Percentiles rank a stretch among this genome's conserved stretches.
Evolutionary conservation across 2,797 vertebrate genomes (phyloP).

Genomic region (Spea hammondii): DNA sequence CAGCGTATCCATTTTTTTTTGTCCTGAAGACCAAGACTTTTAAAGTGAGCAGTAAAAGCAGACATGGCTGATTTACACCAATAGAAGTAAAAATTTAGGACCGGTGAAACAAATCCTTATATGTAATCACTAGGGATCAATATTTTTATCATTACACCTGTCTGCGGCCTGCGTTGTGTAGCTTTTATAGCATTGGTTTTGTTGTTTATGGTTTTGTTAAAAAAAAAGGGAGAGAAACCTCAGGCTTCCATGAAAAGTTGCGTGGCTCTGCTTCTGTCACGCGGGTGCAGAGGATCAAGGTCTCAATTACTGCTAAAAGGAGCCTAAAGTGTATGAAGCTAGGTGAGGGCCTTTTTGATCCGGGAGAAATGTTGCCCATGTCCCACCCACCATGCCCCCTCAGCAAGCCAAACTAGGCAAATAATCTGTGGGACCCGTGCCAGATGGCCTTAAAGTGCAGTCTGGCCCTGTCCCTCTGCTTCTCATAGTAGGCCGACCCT

Average conservation of each 20-base stretch:
- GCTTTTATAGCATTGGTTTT: constrained; percentile 15
- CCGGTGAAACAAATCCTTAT: constrained; percentile 38
- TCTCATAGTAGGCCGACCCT: too few relatives aligned
- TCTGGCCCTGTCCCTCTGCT: too few relatives aligned
- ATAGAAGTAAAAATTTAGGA: constrained; percentile 44
- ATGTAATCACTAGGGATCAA: constrained; percentile 46
- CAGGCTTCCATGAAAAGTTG: neutral
- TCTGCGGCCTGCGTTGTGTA: constrained; percentile 10
- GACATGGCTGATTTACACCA: constrained; percentile 38
- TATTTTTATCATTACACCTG: constrained; percentile 37
- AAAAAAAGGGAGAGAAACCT: neutral
- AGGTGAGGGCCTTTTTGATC: too few relatives aligned
- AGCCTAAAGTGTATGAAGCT: too few relatives aligned
- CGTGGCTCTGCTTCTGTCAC: neutral
- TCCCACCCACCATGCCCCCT: too few relatives aligned
- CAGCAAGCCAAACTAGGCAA: too few relatives aligned
- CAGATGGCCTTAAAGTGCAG: too few relatives aligned
- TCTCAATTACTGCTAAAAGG: too few relatives aligned
- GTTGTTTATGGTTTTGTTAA: constrained; percentile 18
- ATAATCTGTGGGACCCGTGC: too few relatives aligned
- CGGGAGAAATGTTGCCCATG: too few relatives aligned
- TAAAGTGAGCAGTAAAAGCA: constrained; percentile 35
- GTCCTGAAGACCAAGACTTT: constrained; percentile 5
- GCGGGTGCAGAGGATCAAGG: too few relatives aligned
- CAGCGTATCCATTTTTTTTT: constrained; percentile 4